A percentile compares a stretch with the other conserved stretches of the same genome.
Evolutionary conservation across 2,113 vertebrate genomes (phyloP).

Genomic region (Copsychus sechellarum): DNA sequence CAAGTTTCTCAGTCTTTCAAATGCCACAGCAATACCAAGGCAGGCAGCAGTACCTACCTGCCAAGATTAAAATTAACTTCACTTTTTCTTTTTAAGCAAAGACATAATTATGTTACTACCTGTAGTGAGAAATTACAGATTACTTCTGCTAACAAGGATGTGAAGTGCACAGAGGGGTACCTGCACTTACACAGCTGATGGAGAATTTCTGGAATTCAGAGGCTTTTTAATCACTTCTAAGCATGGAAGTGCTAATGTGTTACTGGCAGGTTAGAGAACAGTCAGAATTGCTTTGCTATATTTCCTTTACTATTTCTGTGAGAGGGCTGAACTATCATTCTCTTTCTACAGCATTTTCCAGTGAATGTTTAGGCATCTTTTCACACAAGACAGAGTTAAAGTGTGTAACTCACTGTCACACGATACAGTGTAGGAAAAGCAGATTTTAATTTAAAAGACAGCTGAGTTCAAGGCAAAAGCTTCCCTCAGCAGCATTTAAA

Average conservation of each 20-base stretch:
- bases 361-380: neutral
- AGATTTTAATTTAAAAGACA: neutral
- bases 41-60: conserved; percentile 2
- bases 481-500: neutral
- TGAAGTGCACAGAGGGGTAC: neutral
- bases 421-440: neutral
- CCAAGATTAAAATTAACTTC: conserved; percentile 59
- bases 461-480: neutral
- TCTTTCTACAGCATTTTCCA: neutral
- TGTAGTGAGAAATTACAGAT: conserved; percentile 32
- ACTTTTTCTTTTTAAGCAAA: conserved; percentile 35
- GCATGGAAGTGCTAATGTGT: neutral
- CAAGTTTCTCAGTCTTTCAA: conserved; percentile 9
- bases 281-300: neutral
- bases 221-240: neutral
- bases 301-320: neutral
- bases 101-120: conserved; percentile 33
- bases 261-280: neutral
- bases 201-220: neutral
- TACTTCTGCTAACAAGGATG: neutral
- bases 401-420: neutral
- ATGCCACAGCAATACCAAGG: conserved; percentile 21
- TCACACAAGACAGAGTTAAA: neutral
- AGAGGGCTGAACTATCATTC: neutral
- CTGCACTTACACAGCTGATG: neutral